Evolutionary conservation across 2,888 invertebrate genomes (phyloP), one percentile per base, ranked within the genome.

Genomic region (Dimorphilus gyrociliatus): DNA sequence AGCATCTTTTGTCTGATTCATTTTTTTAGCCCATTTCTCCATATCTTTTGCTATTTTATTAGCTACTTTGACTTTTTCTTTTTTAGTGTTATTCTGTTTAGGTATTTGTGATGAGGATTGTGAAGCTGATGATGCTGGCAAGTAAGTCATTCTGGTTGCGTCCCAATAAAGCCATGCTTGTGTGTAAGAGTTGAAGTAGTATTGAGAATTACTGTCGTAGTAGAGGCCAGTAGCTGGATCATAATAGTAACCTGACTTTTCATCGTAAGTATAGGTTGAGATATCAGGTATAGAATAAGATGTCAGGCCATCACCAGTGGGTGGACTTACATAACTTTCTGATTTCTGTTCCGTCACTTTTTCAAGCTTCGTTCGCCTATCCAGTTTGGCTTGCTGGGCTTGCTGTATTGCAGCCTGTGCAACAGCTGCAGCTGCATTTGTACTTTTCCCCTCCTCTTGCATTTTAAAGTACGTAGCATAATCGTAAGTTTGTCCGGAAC

Each of bases 161-260:
- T 92, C 88, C 88, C 90, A 99, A 55, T 90, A 94, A 53, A 92
- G 72, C 63, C 88, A 97, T 53, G 84, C 78, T 44, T 78, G 79
- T 0, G 77, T 78, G 44, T 79, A 76, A 46, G 81, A 76, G 60
- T 94, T 92, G 66, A 80, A 97, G 63, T 90, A 97, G 63, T 97
- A 97, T 57, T 65, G 47, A 2, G 90, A 82, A 46, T 75, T 81
- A 0, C 86, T 77, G 67, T 97, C 97, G 59, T 92, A 99, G 63
- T 94, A 97, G 12, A 94, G 70, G 0, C 84, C 82, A 1, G 94
- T 90, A 2, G 71, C 67, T 0, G 84, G 75, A 61, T 97, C 94
- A 57, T 86, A 92, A 55, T 92, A 92, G 57, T 86, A 94, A 0
- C 94, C 92, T 3, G 88, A 88, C 1, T 78, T 73, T 55, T 84